phyloP scores from a whole-genome alignment of 2,113 vertebrate species.

The human region GRCh38 chr5:54282501-54283000 shows the following conservation, averaged over 20 bases:
- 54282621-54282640: not conserved
- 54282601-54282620: not conserved
- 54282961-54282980: slow-evolving; percentile 14
- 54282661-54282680: not conserved
- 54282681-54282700: not conserved
- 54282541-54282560: not conserved
- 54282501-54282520: not conserved
- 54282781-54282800: not conserved
- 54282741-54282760: not conserved
- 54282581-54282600: not conserved
- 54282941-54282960: not conserved
- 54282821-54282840: not conserved
- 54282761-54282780: not conserved
- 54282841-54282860: not conserved
- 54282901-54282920: not conserved
- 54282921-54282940: not conserved
- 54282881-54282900: not conserved
- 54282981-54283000: not conserved
- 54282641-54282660: not conserved
- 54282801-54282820: not conserved
- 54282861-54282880: not conserved
- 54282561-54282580: not conserved
- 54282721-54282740: not conserved
- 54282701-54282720: not conserved
- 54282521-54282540: not conserved